A percentile compares a stretch with the other conserved stretches of the same genome.
Evolutionary conservation across 1,140 invertebrate genomes (phyloP).

Genomic region (Pseudomyrmex flavicornis): DNA sequence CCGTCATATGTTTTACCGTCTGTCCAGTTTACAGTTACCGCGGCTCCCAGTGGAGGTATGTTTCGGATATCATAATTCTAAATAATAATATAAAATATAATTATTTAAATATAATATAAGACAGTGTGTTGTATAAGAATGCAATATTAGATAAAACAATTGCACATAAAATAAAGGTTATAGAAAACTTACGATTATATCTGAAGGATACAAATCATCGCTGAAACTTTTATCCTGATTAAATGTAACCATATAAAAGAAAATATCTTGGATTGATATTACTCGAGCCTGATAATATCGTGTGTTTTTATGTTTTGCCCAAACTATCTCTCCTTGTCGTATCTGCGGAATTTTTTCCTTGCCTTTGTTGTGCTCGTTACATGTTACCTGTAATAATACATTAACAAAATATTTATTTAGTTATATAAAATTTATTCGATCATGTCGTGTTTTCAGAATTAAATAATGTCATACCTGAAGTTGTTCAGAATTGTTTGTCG

Average conservation of each 20-base stretch:
- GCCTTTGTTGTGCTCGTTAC: slow-evolving; percentile 81
- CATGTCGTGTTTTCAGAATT: background rate
- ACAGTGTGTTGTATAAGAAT: background rate
- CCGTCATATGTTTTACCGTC: slow-evolving; percentile 87
- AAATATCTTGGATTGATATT: slow-evolving; percentile 83
- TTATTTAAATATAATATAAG: background rate
- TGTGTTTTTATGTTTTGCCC: slow-evolving; percentile 88
- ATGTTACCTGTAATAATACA: slow-evolving; percentile 82
- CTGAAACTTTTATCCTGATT: slow-evolving; percentile 87
- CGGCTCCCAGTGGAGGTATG: slow-evolving; percentile 83
- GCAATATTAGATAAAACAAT: no score
- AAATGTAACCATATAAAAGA: slow-evolving; percentile 88
- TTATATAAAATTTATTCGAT: background rate
- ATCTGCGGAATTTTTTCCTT: slow-evolving; percentile 80
- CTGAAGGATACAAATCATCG: slow-evolving; percentile 86
- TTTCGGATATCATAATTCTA: slow-evolving; percentile 79
- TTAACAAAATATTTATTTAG: no score
- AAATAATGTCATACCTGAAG: slow-evolving; percentile 74
- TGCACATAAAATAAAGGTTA: no score
- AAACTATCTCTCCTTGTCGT: slow-evolving; percentile 84
- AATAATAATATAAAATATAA: background rate
- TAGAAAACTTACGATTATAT: slow-evolving; percentile 64
- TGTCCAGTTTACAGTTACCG: slow-evolving; percentile 87
- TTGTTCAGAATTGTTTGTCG: slow-evolving; percentile 77
- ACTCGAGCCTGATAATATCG: slow-evolving; percentile 88